Base-by-base conservation (phyloP, 2,888 invertebrate genomes). In the Drosophila yooni region DNA sequence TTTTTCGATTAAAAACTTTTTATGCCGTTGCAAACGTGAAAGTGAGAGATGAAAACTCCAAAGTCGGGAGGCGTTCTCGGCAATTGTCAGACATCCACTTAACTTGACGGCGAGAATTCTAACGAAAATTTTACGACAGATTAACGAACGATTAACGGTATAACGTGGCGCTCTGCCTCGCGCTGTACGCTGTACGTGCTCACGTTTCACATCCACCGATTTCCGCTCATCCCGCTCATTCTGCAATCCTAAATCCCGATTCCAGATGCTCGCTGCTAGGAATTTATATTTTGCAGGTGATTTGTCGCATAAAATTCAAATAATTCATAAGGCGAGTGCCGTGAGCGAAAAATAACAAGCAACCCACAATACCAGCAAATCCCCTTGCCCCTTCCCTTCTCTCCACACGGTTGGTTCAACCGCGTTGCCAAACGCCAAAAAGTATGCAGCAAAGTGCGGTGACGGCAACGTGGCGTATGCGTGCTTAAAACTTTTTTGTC, bases 261-360 rank as follows among this genome's bases (percentile, higher is more conserved):
- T 63, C 46, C 68, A 71, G 77, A 58, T 70, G 63, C 68, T 58
- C 53, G 76, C 59, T 73, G 73, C 76, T 79, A 78, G 82, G 74
- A 88, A 90, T 90, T 87, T 86, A 83, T 90, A 86, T 90, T 87
- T 87, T 82, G 82, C 90, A 87, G 87, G 87, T 87, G 87, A 87
- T 87, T 87, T 87, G 87, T 90, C 90, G 89, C 87, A 87, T 87
- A 83, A 90, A 87, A 88, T 83, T 83, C 89, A 87, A 89, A 90
- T 89, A 90, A 90, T 83, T 90, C 89, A 87, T 90, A 86, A 84
- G 85, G 57, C 71, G 53, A 75, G 57, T 31, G 87, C 87, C 67
- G 54, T 61, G 58, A 82, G 82, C 78, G 51, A 72, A 66, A 87
- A 81, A 81, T 85, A 85, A 89, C 89, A 83, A 89, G 84, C 74